Conservation (phyloP, 37 sponge, comb jelly and placozoan species). For the Spongilla lacustris region DNA sequence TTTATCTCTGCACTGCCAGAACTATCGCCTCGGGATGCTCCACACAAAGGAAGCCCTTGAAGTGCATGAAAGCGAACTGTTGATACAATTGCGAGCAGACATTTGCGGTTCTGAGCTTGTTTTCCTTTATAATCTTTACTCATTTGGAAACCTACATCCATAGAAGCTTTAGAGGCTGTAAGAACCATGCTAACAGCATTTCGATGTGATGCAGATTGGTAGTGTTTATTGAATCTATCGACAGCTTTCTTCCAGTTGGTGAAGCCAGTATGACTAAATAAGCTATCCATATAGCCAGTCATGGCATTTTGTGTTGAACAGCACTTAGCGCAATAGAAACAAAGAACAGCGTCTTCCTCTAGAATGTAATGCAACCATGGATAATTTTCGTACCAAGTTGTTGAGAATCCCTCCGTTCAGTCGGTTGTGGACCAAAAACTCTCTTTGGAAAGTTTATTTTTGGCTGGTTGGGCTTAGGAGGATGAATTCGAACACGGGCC, state of each 20-base stretch:
- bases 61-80: not conserved
- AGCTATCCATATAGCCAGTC: slow-evolving; percentile 9
- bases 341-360: slow-evolving; percentile 33
- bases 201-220: slow-evolving; percentile 6
- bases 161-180: slow-evolving; percentile 16
- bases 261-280: slow-evolving; percentile 7
- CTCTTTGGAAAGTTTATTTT: no score
- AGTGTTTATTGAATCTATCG: slow-evolving; percentile 37
- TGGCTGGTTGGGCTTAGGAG: no score
- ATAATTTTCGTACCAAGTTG: slow-evolving; percentile 40
- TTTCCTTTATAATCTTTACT: slow-evolving; percentile 17
- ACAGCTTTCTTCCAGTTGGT: slow-evolving; percentile 50
- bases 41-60: not conserved
- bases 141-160: slow-evolving; percentile 20
- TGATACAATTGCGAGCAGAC: slow-evolving; percentile 14
- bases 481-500: no score
- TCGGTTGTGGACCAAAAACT: no score
- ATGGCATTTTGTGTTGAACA: not conserved
- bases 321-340: slow-evolving; percentile 34
- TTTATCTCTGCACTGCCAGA: no score
- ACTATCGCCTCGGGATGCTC: not conserved
- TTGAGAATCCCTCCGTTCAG: not conserved
- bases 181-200: slow-evolving; percentile 29
- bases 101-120: slow-evolving; percentile 11
- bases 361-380: slow-evolving; percentile 53